A percentile compares a stretch with the other conserved stretches of the same genome.
phyloP scores from a whole-genome alignment of 2,888 invertebrate species.

The Apamea sordens region DNA sequence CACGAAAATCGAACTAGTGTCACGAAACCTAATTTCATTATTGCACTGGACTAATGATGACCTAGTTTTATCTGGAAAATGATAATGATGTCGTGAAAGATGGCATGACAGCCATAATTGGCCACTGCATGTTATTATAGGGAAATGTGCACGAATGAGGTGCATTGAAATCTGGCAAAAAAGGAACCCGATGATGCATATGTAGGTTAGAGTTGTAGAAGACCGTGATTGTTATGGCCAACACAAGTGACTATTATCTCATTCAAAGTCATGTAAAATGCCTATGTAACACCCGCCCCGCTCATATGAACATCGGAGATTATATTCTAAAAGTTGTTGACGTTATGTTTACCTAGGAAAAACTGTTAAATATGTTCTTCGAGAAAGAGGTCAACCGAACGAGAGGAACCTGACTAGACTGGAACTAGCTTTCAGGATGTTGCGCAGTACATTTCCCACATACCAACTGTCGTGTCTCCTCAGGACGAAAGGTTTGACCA shows the following conservation, averaged over 20 bases:
- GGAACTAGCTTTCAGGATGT: neutral
- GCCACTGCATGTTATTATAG: neutral
- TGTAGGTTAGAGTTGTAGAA: neutral
- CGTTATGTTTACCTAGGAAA: neutral
- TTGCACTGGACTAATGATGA: neutral
- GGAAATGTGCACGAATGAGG: neutral
- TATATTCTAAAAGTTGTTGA: neutral
- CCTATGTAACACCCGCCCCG: neutral
- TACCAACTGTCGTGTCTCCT: neutral
- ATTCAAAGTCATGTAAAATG: neutral
- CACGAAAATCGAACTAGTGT: neutral
- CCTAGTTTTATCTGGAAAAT: neutral
- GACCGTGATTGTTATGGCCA: neutral
- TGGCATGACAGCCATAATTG: constrained; percentile 18
- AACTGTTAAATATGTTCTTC: too few relatives aligned
- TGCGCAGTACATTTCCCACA: neutral
- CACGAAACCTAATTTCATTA: neutral
- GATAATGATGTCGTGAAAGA: neutral
- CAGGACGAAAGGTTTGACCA: neutral
- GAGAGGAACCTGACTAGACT: neutral
- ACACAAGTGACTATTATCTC: neutral
- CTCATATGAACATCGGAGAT: neutral
- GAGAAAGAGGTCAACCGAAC: neutral
- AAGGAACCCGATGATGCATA: neutral
- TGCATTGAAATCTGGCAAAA: neutral